Conservation (phyloP, 2,113 vertebrate species). For the human region DNA sequence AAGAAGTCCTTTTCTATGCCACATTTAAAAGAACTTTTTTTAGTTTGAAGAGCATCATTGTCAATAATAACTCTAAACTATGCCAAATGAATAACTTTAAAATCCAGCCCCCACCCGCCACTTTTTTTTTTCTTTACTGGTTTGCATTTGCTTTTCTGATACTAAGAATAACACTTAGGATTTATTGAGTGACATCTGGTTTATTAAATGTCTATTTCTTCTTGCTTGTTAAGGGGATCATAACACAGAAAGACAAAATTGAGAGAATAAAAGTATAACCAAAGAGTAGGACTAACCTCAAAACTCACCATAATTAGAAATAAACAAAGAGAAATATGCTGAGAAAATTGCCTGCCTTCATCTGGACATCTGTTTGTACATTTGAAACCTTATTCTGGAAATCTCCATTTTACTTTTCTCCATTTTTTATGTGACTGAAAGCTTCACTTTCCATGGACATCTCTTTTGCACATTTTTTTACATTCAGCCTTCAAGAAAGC, state of each 20-base stretch:
- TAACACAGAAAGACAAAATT: constrained; percentile 84
- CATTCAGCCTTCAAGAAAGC: not conserved
- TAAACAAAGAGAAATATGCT: constrained; percentile 79
- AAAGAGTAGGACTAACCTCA: constrained; percentile 82
- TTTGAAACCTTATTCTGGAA: constrained; percentile 77
- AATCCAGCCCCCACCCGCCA: not conserved
- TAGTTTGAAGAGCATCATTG: constrained; percentile 45
- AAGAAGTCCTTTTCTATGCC: not conserved
- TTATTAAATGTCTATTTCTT: constrained; percentile 86
- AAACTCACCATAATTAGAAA: constrained; percentile 84
- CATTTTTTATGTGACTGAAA: constrained; percentile 58
- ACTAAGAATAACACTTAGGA: constrained; percentile 79
- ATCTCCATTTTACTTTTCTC: constrained; percentile 68
- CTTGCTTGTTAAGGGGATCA: constrained; percentile 77
- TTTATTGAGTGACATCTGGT: constrained; percentile 86
- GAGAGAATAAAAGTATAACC: constrained; percentile 82
- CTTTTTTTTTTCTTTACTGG: not conserved
- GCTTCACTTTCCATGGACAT: constrained; percentile 34
- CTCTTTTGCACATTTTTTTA: constrained; percentile 46
- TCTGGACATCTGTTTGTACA: constrained; percentile 76
- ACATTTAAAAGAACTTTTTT: constrained; percentile 67
- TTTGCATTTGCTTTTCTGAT: constrained; percentile 76
- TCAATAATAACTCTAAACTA: constrained; percentile 60
- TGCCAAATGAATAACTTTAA: constrained; percentile 69
- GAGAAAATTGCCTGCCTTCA: constrained; percentile 80